Percentiles rank a stretch among this genome's conserved stretches.
Evolutionary conservation across 2,113 vertebrate species (phyloP).

Genomic region (Catagonus wagneri): DNA sequence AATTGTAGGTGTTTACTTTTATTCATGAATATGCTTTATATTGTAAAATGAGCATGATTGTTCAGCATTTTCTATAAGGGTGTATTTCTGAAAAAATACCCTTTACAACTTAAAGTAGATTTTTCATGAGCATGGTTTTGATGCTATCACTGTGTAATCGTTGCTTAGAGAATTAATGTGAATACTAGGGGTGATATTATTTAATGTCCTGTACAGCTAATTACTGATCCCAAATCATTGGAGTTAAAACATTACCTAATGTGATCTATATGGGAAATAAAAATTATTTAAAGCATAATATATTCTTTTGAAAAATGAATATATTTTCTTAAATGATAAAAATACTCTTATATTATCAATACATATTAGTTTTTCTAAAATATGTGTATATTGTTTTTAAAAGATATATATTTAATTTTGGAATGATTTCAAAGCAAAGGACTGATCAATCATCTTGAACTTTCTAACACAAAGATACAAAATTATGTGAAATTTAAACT

Average conservation of each 20-base stretch:
- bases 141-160: background rate
- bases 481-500: slow-evolving; percentile 31
- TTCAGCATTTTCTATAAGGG: background rate
- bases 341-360: background rate
- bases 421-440: slow-evolving; percentile 34
- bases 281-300: slow-evolving; percentile 43
- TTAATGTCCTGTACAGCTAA: background rate
- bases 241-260: slow-evolving; percentile 37
- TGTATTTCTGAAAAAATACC: background rate
- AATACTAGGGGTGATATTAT: background rate
- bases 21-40: slow-evolving; percentile 38
- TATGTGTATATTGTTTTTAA: background rate
- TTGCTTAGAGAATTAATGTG: slow-evolving; percentile 43
- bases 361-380: background rate
- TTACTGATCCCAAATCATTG: background rate
- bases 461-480: background rate
- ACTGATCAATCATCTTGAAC: background rate
- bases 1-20: slow-evolving; percentile 24
- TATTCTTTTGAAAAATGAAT: slow-evolving; percentile 56
- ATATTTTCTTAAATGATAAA: slow-evolving; percentile 46
- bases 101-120: slow-evolving; percentile 28
- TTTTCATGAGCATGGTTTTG: slow-evolving; percentile 48
- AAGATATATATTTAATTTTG: slow-evolving; percentile 2
- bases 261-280: background rate
- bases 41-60: slow-evolving; percentile 32